Evolutionary conservation across 2,888 invertebrate species (phyloP).

Genomic region (Acrocera orbiculus): DNA sequence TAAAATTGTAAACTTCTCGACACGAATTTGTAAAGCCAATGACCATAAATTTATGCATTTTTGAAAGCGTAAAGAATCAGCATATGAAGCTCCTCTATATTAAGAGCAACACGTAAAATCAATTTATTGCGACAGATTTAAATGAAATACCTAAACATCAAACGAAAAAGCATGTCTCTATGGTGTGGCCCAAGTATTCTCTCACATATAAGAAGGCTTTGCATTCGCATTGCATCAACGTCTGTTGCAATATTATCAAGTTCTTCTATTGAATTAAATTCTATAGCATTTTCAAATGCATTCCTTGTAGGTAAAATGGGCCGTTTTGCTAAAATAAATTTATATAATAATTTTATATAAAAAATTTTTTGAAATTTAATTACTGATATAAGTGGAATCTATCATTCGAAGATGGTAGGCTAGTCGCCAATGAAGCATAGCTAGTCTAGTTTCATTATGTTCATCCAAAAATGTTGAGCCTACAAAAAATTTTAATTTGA

Average conservation of each 20-base stretch:
- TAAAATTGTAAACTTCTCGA: slow-evolving; percentile 58
- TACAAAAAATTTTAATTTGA: slow-evolving; percentile 8
- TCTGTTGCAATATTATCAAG: slow-evolving; percentile 57
- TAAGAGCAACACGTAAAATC: neutral
- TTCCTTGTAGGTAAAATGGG: slow-evolving; percentile 37
- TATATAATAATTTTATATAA: neutral
- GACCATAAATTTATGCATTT: slow-evolving; percentile 77
- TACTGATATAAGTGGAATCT: slow-evolving; percentile 23
- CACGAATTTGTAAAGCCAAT: slow-evolving; percentile 61
- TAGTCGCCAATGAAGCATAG: slow-evolving; percentile 60
- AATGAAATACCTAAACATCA: slow-evolving; percentile 45
- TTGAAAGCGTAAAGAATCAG: slow-evolving; percentile 56
- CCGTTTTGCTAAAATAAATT: slow-evolving; percentile 28
- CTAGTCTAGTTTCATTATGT: slow-evolving; percentile 54
- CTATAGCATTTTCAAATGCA: slow-evolving; percentile 49
- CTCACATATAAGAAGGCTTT: slow-evolving; percentile 74
- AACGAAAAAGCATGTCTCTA: slow-evolving; percentile 68
- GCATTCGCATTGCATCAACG: slow-evolving; percentile 69
- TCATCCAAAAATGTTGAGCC: slow-evolving; percentile 75
- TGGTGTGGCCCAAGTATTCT: slow-evolving; percentile 71
- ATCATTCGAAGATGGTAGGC: slow-evolving; percentile 48
- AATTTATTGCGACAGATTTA: neutral
- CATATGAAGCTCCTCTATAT: slow-evolving; percentile 52
- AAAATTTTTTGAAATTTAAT: neutral
- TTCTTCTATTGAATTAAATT: slow-evolving; percentile 57